Base-by-base conservation (phyloP, 35 echinoderm and acorn worm genomes). In the Ophioderma brevispina region DNA sequence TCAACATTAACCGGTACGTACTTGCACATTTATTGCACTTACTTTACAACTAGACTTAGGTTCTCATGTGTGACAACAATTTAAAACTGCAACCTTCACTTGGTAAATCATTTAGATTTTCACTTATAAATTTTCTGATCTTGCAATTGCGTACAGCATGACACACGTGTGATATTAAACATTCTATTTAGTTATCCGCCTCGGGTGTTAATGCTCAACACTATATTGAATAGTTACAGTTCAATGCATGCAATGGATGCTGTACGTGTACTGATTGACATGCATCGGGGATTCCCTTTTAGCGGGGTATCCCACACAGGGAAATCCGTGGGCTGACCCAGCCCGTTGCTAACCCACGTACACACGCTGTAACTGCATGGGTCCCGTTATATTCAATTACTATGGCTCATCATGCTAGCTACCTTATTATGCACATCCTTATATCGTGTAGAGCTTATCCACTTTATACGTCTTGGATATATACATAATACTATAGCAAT, bases 1-100 rank as follows among this genome's bases (percentile, higher is more conserved):
- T 77, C 85, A 63, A 87, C 50, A 41, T 64, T 88, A 59, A 46
- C 50, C 39, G 85, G 84, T 88, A 77, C 36, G 84, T 87, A 78
- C 35, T 80, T 76, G 17, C 38, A 6, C 75, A 77, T 31, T 77
- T n/a, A n/a, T n/a, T n/a, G n/a, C n/a, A n/a, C n/a, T n/a, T n/a
- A n/a, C n/a, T n/a, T n/a, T n/a, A n/a, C n/a, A n/a, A n/a, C n/a
- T n/a, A n/a, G n/a, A n/a, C n/a, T n/a, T n/a, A n/a, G n/a, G n/a
- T n/a, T n/a, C n/a, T n/a, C n/a, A n/a, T n/a, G n/a, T n/a, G n/a
- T n/a, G n/a, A n/a, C n/a, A n/a, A n/a, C n/a, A n/a, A n/a, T n/a
- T n/a, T n/a, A n/a, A n/a, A n/a, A n/a, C n/a, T n/a, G n/a, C n/a
- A n/a, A n/a, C n/a, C n/a, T n/a, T n/a, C n/a, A n/a, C n/a, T n/a